Evolutionary conservation across 2,113 vertebrate genomes (phyloP).

Genomic region (Clarias gariepinus): DNA sequence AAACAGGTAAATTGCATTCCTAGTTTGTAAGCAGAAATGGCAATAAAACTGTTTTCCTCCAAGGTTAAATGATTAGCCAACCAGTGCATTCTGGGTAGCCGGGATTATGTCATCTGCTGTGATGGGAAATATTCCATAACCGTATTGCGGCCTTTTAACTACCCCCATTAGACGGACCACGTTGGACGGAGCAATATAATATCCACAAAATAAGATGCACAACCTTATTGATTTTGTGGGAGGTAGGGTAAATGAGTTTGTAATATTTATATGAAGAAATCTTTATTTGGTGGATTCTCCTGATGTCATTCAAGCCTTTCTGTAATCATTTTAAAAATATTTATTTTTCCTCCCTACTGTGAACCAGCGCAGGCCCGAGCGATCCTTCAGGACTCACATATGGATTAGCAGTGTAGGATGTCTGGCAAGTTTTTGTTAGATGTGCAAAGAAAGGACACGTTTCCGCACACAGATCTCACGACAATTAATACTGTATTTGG

Average conservation of each 20-base stretch:
- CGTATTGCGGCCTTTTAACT: conserved; percentile 59
- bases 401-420: conserved; percentile 84
- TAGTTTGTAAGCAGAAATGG: conserved; percentile 38
- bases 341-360: conserved; percentile 83
- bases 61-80: conserved; percentile 60
- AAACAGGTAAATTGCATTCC: conserved; percentile 52
- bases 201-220: conserved; percentile 71
- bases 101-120: conserved; percentile 50
- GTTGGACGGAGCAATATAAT: conserved; percentile 50
- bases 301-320: conserved; percentile 72
- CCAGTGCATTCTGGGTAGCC: conserved; percentile 39
- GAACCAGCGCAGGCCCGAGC: conserved; percentile 76
- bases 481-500: conserved; percentile 39
- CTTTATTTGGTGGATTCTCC: conserved; percentile 83
- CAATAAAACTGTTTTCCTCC: conserved; percentile 44
- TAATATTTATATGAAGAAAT: conserved; percentile 90
- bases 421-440: conserved; percentile 53
- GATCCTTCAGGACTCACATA: conserved; percentile 79
- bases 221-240: conserved; percentile 81
- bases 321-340: conserved; percentile 84
- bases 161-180: conserved; percentile 50
- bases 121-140: conserved; percentile 57
- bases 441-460: conserved; percentile 45
- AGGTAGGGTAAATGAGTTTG: conserved; percentile 82
- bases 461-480: conserved; percentile 42